Percentiles rank a stretch among this genome's conserved stretches.
Conservation (phyloP, 23 tunicate species). For the Diplosoma virens region DNA sequence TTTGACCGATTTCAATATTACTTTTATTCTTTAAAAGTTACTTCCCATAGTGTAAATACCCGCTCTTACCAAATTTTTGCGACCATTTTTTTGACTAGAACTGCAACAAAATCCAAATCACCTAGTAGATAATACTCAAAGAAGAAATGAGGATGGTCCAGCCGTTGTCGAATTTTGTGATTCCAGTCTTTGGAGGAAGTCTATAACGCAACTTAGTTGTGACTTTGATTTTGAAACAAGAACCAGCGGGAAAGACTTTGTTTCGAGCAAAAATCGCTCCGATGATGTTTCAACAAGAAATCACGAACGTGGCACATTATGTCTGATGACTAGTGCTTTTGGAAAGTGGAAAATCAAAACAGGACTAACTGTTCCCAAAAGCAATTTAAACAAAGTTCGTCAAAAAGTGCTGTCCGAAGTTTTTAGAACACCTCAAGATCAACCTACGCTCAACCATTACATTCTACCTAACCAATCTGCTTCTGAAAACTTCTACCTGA, state of each 20-base stretch:
- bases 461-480: no score
- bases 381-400: no score
- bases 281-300: no score
- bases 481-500: conserved; percentile 31
- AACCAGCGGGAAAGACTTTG: no score
- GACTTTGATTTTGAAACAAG: conserved; percentile 57
- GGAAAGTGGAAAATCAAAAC: conserved; percentile 30
- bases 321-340: conserved; percentile 28
- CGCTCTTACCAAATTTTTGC: no score
- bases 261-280: background rate
- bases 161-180: conserved; percentile 41
- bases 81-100: background rate
- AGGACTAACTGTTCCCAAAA: background rate
- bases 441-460: no score
- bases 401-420: no score
- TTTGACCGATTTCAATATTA: no score
- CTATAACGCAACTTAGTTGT: conserved; percentile 64
- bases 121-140: background rate
- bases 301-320: conserved; percentile 57
- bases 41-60: no score
- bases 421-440: no score
- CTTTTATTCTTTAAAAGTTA: no score
- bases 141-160: background rate
- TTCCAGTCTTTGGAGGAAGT: conserved; percentile 52
- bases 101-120: background rate